Conservation (phyloP, 2,797 vertebrate genomes). For the Simalia tracyae region DNA sequence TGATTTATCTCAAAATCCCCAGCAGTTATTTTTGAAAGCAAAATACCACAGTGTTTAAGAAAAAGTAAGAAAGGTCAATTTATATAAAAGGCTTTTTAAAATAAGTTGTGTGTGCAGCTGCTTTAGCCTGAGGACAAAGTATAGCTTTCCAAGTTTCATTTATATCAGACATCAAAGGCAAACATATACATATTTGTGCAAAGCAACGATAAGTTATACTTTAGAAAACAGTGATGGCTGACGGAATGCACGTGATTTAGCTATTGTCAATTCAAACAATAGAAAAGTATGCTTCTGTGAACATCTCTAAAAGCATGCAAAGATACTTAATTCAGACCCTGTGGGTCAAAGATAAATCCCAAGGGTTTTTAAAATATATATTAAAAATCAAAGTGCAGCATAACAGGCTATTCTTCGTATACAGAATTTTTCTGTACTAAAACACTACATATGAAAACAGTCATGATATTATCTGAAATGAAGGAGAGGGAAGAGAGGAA, state of each 20-base stretch:
- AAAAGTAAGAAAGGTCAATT: slow-evolving; percentile 32
- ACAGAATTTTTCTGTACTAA: background rate
- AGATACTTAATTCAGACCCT: slow-evolving; percentile 15
- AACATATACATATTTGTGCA: background rate
- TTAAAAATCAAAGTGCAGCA: slow-evolving; percentile 2
- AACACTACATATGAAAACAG: background rate
- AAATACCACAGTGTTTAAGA: slow-evolving; percentile 19
- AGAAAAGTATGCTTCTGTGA: background rate
- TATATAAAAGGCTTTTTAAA: slow-evolving; percentile 22
- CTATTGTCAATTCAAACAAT: slow-evolving; percentile 20
- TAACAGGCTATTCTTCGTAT: slow-evolving; percentile 18
- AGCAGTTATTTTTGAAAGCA: slow-evolving; percentile 24
- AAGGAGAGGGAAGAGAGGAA: no score
- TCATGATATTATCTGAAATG: background rate
- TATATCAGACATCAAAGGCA: slow-evolving; percentile 21
- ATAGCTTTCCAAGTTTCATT: slow-evolving; percentile 6
- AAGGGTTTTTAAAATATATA: slow-evolving; percentile 21
- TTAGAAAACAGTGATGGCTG: slow-evolving; percentile 7
- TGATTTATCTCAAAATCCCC: slow-evolving; percentile 13
- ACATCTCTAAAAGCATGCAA: slow-evolving; percentile 13
- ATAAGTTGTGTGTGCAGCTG: slow-evolving; percentile 19
- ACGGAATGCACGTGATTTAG: slow-evolving; percentile 21
- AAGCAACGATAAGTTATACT: slow-evolving; percentile 16
- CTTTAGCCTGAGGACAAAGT: slow-evolving; percentile 11
- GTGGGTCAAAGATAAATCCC: slow-evolving; percentile 8